phyloP scores from a whole-genome alignment of 2,888 invertebrate species.

The Drosophila mettleri region DNA sequence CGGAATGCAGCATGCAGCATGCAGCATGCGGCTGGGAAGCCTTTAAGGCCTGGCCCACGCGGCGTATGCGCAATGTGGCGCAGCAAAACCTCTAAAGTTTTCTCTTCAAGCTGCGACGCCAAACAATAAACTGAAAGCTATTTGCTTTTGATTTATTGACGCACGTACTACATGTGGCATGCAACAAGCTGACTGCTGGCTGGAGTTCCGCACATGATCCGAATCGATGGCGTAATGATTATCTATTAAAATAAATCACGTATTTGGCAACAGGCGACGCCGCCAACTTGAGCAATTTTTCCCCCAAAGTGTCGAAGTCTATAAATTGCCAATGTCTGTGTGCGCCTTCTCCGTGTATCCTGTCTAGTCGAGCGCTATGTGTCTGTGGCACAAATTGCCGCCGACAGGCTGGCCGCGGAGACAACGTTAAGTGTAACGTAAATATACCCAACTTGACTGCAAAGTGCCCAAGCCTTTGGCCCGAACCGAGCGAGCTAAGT shows the following conservation, averaged over 20 bases:
- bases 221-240: conserved; percentile 82
- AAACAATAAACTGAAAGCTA: conserved; percentile 78
- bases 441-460: conserved; percentile 76
- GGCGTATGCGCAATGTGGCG: conserved; percentile 59
- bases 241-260: conserved; percentile 83
- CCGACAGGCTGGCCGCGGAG: conserved; percentile 41
- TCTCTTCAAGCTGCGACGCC: conserved; percentile 41
- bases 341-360: conserved; percentile 12
- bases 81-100: conserved; percentile 3
- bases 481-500: conserved; percentile 53
- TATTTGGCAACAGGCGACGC: conserved; percentile 63
- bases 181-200: conserved; percentile 32
- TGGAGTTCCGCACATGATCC: conserved; percentile 52
- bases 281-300: conserved; percentile 30
- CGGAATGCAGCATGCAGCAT: conserved; percentile 23
- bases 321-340: conserved; percentile 69
- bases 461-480: conserved; percentile 76
- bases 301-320: conserved; percentile 74
- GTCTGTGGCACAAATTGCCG: conserved; percentile 13
- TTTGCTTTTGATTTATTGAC: conserved; percentile 78
- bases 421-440: conserved; percentile 74
- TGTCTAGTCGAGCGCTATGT: conserved; percentile 40
- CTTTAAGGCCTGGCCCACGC: conserved; percentile 24
- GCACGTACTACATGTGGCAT: conserved; percentile 55
- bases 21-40: conserved; percentile 7